These are phyloP conservation scores for Metellina segmentata DNA, from an alignment of 2,888 invertebrate genomes.

Conservation along the genomic window DNA sequence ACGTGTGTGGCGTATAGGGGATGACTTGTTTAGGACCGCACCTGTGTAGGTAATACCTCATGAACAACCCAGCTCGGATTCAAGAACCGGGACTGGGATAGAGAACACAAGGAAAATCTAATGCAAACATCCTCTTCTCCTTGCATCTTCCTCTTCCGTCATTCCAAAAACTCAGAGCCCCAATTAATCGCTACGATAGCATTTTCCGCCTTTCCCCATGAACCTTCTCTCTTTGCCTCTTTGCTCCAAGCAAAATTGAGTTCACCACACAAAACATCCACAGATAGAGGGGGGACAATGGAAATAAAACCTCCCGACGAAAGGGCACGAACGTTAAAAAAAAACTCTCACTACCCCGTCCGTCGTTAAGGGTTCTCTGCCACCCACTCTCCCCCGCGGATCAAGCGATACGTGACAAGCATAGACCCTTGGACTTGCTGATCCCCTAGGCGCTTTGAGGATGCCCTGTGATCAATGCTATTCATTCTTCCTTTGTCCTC, in stretches of 20 bases:
- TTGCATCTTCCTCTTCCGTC: no score
- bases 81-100: no score
- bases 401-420: slow-evolving; percentile 72
- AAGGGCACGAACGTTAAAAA: slow-evolving; percentile 40
- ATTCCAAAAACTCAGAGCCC: not conserved
- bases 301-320: slow-evolving; percentile 33
- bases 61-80: no score
- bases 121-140: no score
- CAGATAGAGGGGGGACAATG: slow-evolving; percentile 16
- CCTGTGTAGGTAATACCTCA: no score
- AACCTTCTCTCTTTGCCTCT: slow-evolving; percentile 16
- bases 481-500: slow-evolving; percentile 63
- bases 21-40: no score
- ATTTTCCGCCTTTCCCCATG: not conserved
- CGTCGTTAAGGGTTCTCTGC: slow-evolving; percentile 71
- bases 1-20: no score
- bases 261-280: slow-evolving; percentile 35
- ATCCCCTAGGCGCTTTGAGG: slow-evolving; percentile 42
- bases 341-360: slow-evolving; percentile 18
- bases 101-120: no score
- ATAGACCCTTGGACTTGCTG: slow-evolving; percentile 11
- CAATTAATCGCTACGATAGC: not conserved
- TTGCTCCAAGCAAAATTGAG: slow-evolving; percentile 30
- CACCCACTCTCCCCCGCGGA: slow-evolving; percentile 51
- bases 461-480: slow-evolving; percentile 70